Evolutionary conservation across 2,888 invertebrate species (phyloP), one percentile per base, ranked within the genome.

Genomic region (Penaeus monodon): DNA sequence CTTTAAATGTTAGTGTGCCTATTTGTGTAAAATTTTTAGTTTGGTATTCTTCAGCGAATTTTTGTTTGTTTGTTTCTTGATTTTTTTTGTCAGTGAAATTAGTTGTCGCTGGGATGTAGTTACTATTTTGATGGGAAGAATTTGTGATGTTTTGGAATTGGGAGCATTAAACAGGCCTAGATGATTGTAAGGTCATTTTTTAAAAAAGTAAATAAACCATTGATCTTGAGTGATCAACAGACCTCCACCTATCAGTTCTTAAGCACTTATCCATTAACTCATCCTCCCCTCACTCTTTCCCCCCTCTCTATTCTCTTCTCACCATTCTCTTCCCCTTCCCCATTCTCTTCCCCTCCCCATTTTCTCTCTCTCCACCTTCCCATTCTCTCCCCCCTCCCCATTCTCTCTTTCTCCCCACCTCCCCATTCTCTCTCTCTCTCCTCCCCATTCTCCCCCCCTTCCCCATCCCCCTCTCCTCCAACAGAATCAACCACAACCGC

Each of bases 401-500:
- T 38, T 24, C 38, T 70, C 49, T 8, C 38, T 64, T 6, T 33
- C 33, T 29, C 63, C 64, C 33, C 65, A 14, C 38, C 10, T 0
- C 27, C n/a, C n/a, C n/a, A n/a, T 73, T 73, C 29, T 3, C 22
- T 6, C 2, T 1, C 38, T 10, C 10, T 0, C 24, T 24, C 17
- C 3, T 24, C 63, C 24, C 20, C 44, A 2, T 27, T 12, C 44
- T 17, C 49, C 20, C 83, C 27, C 44, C 33, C 24, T 2, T 44
- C 44, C 63, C 73, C 57, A 74, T 22, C 22, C 14, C 38, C 33
- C 77, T n/a, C 63, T 63, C 22, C 3, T 80, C 22, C 80, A 63
- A 24, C 38, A 85, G 17, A 68, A 85, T 70, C 70, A 17, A 27
- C n/a, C n/a, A 33, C n/a, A 14, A 33, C 14, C 70, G 81, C 65